phyloP scores from a whole-genome alignment of 2,113 vertebrate genomes.

The Indri indri region DNA sequence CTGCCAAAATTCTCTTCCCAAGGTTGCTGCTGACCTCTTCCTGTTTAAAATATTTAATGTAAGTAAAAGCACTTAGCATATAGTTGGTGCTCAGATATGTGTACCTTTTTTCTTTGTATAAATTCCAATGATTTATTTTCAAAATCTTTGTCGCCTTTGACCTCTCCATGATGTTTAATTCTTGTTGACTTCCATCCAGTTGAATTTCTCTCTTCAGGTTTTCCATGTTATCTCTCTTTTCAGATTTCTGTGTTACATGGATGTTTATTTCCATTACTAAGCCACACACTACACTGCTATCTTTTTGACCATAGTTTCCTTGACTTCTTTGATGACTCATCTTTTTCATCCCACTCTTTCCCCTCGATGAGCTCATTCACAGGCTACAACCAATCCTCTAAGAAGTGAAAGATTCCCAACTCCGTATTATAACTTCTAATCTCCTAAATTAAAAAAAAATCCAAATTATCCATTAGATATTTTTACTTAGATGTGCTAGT shows the following conservation, averaged over 20 bases:
- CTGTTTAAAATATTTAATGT: neutral
- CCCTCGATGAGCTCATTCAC: neutral
- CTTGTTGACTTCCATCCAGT: neutral
- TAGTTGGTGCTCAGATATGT: neutral
- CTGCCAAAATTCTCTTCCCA: neutral
- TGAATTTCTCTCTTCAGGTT: neutral
- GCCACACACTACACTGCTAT: neutral
- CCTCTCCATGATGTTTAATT: neutral
- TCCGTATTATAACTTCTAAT: neutral
- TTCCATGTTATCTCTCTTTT: neutral
- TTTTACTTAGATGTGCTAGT: neutral
- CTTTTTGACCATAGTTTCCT: neutral
- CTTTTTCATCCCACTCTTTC: neutral
- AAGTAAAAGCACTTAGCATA: neutral
- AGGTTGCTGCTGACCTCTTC: neutral
- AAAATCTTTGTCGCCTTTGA: neutral
- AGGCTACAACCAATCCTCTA: neutral
- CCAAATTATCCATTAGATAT: neutral
- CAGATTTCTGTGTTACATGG: neutral
- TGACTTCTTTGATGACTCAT: conserved; percentile 5
- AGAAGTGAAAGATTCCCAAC: neutral
- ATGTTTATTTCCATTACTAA: neutral
- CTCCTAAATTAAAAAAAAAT: neutral
- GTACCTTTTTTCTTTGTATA: neutral
- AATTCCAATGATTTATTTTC: neutral